Percentiles rank a stretch among this genome's conserved stretches.
These are phyloP conservation scores for Lota lota DNA, from an alignment of 2,113 vertebrate genomes.

Conservation along the genomic window DNA sequence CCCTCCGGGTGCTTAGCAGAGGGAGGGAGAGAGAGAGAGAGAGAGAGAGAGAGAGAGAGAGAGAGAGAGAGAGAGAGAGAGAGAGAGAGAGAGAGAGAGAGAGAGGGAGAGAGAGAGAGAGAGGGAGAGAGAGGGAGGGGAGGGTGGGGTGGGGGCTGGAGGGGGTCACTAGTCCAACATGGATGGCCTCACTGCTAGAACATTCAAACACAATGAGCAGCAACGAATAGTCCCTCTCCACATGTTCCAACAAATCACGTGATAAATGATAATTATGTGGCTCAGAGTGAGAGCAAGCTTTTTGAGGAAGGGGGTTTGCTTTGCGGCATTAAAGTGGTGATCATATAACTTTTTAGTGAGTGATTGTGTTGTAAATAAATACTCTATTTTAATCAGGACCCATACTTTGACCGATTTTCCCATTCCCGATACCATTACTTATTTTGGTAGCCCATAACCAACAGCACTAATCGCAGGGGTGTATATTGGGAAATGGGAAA, in stretches of 20 bases:
- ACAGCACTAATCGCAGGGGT: conserved; percentile 17
- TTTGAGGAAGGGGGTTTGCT: too few relatives aligned
- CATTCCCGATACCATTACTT: too few relatives aligned
- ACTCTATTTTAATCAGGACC: too few relatives aligned
- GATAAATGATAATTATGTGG: too few relatives aligned
- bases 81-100: conserved; percentile 1
- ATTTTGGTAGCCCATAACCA: conserved; percentile 8
- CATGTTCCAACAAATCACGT: too few relatives aligned
- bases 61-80: conserved; percentile 44
- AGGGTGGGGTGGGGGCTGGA: background rate
- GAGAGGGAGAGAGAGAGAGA: conserved; percentile 17
- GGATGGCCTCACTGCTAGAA: conserved; percentile 53
- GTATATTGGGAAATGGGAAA: conserved; percentile 45
- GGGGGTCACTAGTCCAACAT: conserved; percentile 20
- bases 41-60: conserved; percentile 26
- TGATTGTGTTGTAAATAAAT: too few relatives aligned
- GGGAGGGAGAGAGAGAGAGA: background rate
- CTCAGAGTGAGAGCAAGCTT: too few relatives aligned
- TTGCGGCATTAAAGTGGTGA: too few relatives aligned
- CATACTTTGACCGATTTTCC: too few relatives aligned
- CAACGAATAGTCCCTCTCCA: background rate
- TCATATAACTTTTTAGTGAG: too few relatives aligned
- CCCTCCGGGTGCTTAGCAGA: conserved; percentile 54
- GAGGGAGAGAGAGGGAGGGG: conserved; percentile 22
- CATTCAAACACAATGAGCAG: conserved; percentile 48